Base-by-base conservation (phyloP, 2,888 invertebrate species). In the Rhopalosiphum nymphaeae region DNA sequence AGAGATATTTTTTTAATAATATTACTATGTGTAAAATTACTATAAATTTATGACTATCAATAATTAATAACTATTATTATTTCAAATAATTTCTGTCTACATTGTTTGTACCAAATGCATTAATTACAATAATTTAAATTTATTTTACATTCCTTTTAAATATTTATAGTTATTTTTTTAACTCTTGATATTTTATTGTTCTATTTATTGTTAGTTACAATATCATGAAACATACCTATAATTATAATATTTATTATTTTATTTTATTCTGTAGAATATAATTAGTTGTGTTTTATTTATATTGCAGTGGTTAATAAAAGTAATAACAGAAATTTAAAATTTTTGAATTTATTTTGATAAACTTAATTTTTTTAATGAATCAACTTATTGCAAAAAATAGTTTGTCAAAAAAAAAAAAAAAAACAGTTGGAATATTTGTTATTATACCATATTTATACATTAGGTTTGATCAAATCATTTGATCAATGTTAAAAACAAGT, bases 81-180 rank as follows among this genome's bases (percentile, higher is more conserved):
- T 67, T 87, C 11, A 89, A 53, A 78, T 88, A n/a, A 25, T 92
- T 78, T 53, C 49, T 89, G 53, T 91, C 3, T 21, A 21, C 29
- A 67, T 67, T 67, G 67, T 61, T 61, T 61, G n/a, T 67, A 67
- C 13, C n/a, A 67, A 84, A 46, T 44, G 36, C 49, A 91, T 56
- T 89, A 36, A 49, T 29, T 91, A 42, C 36, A 91, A 26, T 84
- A 46, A 53, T 53, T 88, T 29, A 1, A 88, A 78, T 92, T 88
- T 61, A 88, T 87, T 92, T 67, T 88, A 92, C 92, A 92, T 92
- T 92, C 92, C 92, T 78, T 78, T 67, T 36, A 36, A 78, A 78
- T 78, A n/a, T 78, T 53, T 78, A 78, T 44, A 42, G 29, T 67
- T 67, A 26, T 88, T 78, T 78, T 53, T 88, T 88, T 88, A 78